Evolutionary conservation across 2,113 vertebrate species (phyloP).

Genomic region (Lipotes vexillifer): DNA sequence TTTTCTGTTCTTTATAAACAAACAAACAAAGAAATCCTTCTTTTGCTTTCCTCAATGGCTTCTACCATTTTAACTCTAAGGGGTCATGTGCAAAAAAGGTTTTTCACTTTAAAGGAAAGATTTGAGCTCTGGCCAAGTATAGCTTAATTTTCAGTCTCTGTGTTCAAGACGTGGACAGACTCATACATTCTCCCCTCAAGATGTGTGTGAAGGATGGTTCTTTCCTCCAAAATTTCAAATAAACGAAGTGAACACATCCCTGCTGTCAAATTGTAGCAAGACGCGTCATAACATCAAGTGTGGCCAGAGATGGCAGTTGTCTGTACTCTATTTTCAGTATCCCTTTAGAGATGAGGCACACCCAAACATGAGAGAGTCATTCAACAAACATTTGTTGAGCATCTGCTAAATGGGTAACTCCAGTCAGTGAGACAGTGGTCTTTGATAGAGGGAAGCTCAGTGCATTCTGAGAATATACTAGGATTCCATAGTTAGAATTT

Average conservation of each 20-base stretch:
- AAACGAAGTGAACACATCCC: background rate
- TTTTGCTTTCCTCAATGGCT: background rate
- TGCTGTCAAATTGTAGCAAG: background rate
- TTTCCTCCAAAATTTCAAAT: background rate
- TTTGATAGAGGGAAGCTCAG: background rate
- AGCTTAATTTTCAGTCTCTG: background rate
- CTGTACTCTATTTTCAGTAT: background rate
- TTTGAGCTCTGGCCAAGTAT: background rate
- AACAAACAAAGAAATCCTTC: background rate
- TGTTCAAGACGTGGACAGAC: background rate
- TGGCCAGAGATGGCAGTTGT: background rate
- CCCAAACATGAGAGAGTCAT: background rate
- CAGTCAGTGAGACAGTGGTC: background rate
- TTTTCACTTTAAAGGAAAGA: background rate
- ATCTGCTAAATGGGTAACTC: background rate
- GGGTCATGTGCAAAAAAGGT: background rate
- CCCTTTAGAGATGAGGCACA: background rate
- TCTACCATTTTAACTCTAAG: background rate
- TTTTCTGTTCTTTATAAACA: slow-evolving; percentile 20
- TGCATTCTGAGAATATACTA: background rate
- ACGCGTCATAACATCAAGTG: background rate
- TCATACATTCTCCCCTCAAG: background rate
- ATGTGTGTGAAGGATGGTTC: background rate
- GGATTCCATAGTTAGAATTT: background rate
- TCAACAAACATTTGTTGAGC: background rate